Evolutionary conservation across 2,888 invertebrate genomes (phyloP).

Genomic region (Drosophila differens): DNA sequence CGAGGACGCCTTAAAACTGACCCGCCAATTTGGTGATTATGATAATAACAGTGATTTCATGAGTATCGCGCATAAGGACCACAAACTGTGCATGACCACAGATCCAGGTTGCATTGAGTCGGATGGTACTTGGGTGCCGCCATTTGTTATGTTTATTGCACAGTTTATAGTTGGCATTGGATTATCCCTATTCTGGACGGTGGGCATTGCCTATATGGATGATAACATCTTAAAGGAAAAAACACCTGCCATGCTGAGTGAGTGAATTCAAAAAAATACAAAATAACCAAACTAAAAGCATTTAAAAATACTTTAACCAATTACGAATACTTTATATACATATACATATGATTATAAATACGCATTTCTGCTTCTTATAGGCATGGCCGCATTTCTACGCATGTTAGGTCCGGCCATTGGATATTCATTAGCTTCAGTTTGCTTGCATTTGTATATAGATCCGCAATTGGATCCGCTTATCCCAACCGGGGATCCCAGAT

Average conservation of each 20-base stretch:
- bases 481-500: constrained; percentile 89
- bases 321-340: neutral
- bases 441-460: constrained; percentile 88
- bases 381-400: constrained; percentile 88
- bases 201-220: constrained; percentile 90
- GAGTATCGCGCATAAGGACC: constrained; percentile 11
- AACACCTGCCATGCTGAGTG: constrained; percentile 89
- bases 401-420: constrained; percentile 87
- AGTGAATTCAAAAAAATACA: constrained; percentile 59
- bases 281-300: neutral
- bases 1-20: constrained; percentile 88
- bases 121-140: constrained; percentile 86
- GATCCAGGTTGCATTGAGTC: constrained; percentile 37
- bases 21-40: constrained; percentile 87
- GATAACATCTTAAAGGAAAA: constrained; percentile 90
- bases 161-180: constrained; percentile 89
- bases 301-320: neutral
- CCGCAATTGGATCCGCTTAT: constrained; percentile 88
- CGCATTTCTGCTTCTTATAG: constrained; percentile 81
- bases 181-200: constrained; percentile 88
- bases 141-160: constrained; percentile 88
- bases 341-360: neutral
- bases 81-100: constrained; percentile 50
- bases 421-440: constrained; percentile 88
- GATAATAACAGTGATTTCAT: constrained; percentile 81